Conservation (phyloP, 2,888 invertebrate genomes). For the Drosophila meridionalis region DNA sequence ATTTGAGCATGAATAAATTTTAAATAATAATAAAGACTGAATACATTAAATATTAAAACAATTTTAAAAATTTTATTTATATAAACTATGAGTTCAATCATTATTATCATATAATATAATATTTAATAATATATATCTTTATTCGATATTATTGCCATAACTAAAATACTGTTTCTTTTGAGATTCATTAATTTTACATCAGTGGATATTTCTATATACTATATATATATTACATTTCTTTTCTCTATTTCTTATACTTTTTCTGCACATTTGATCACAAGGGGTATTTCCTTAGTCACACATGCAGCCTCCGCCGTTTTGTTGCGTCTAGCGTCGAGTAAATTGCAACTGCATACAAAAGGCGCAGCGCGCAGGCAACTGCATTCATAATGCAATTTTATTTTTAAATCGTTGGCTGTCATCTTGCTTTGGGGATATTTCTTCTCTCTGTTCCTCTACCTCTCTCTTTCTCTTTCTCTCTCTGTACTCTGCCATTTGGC, state of each 20-base stretch:
- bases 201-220: not conserved
- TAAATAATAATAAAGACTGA: not conserved
- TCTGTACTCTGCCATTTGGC: constrained; percentile 27
- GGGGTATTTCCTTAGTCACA: not conserved
- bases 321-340: constrained; percentile 23
- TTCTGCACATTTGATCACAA: not conserved
- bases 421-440: constrained; percentile 39
- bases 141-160: too few relatives aligned
- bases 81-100: too few relatives aligned
- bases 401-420: constrained; percentile 72
- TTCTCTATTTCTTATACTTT: not conserved
- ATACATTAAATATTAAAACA: too few relatives aligned
- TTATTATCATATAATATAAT: too few relatives aligned
- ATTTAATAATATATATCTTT: too few relatives aligned
- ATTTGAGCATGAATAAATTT: not conserved
- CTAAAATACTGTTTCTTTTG: too few relatives aligned
- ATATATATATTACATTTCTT: not conserved
- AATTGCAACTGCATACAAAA: constrained; percentile 46
- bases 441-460: not conserved
- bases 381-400: constrained; percentile 79
- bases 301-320: not conserved
- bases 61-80: too few relatives aligned
- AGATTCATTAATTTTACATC: too few relatives aligned
- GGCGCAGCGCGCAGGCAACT: constrained; percentile 48
- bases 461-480: not conserved